A percentile compares a stretch with the other conserved stretches of the same genome.
These are phyloP conservation scores for Adelges cooleyi DNA, from an alignment of 1,140 invertebrate species.

Conservation along the genomic window DNA sequence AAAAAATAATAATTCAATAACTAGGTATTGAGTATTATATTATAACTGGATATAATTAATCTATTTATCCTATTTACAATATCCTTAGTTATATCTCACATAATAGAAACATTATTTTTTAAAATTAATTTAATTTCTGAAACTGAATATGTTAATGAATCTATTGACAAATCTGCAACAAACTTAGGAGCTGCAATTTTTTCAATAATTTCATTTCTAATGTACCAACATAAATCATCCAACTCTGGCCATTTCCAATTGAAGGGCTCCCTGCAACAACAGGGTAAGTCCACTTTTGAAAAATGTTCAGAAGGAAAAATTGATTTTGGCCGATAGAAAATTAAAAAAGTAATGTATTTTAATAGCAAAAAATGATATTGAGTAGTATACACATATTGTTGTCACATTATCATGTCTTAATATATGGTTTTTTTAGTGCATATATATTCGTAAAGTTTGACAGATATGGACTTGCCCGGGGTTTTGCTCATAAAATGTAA, in stretches of 20 bases:
- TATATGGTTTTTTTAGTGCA: too few species aligned
- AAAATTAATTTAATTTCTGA: background rate
- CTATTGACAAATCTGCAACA: background rate
- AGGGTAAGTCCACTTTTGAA: conserved; percentile 6
- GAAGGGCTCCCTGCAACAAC: conserved; percentile 1
- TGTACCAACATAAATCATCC: background rate
- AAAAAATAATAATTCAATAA: background rate
- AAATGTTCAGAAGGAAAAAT: background rate
- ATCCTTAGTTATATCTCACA: background rate
- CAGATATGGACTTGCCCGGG: background rate
- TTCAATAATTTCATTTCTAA: background rate
- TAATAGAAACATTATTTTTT: background rate
- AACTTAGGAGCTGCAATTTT: background rate
- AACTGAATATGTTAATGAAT: background rate
- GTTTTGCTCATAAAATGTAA: conserved; percentile 4
- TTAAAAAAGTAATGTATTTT: conserved; percentile 1
- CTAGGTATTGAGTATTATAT: too few species aligned
- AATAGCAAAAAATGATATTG: too few species aligned
- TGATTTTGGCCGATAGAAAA: background rate
- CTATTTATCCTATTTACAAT: too few species aligned
- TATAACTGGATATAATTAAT: background rate
- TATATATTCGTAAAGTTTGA: background rate
- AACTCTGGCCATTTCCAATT: conserved; percentile 1
- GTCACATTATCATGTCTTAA: too few species aligned
- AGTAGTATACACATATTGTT: too few species aligned